Evolutionary conservation across 2,888 invertebrate genomes (phyloP), one percentile per base, ranked within the genome.

Genomic region (Tetramorium bicarinatum): DNA sequence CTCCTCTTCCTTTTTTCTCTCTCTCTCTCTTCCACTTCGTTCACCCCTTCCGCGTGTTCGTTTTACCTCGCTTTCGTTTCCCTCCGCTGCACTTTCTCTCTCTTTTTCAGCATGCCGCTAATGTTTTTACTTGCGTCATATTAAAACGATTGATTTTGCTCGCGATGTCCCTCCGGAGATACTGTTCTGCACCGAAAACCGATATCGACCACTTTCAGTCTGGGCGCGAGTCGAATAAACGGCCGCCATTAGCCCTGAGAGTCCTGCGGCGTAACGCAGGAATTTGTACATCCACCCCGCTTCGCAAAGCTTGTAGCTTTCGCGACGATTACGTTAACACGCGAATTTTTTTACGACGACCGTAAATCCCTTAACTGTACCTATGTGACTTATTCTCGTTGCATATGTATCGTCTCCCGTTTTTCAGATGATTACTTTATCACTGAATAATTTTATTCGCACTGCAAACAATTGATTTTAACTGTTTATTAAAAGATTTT

Each of bases 111-210:
- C 47, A 15, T 64, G 80, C 71, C 75, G 75, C 79, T 85, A 82
- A 84, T 75, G 64, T 82, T 86, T 82, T 71, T 87, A 59, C 79
- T 83, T 82, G 67, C 75, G 84, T 89, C 88, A 85, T 75, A 85
- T 87, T 88, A 81, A 83, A 82, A 79, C 88, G 83, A 88, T 85
- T 85, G 85, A 89, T 89, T 86, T 34, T 15, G 18, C 34, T 38
- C 61, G 64, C 67, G 82, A 66, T 62, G 72, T 83, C 56, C 49
- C 81, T 72, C 77, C 52, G 52, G 21, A 71, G 62, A 9, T 34
- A 81, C 67, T 67, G 44, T 67, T 75, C 67, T 21, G 54, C 61
- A 61, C 64, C 77, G 69, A 49, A 62, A 75, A 74, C 69, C 81
- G 59, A 77, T 85, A 81, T 83, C 69, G 47, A n/a, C 21, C 54